Evolutionary conservation across 2,888 invertebrate species (phyloP).

Genomic region (Tupiocoris notatus): DNA sequence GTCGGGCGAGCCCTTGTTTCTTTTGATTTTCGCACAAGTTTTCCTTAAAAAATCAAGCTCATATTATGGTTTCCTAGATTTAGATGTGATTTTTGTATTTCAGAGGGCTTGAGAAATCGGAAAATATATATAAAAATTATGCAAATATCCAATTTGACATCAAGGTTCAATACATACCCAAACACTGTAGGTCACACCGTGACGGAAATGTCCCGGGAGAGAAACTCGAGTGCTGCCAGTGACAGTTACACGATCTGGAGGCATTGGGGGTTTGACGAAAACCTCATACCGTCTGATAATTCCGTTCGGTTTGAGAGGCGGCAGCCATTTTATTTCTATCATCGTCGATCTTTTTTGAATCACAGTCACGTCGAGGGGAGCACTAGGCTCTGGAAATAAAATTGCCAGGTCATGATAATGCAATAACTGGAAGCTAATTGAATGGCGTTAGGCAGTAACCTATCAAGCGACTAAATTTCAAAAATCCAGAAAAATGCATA

Average conservation of each 20-base stretch:
- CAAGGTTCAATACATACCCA: slow-evolving; percentile 61
- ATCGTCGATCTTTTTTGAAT: slow-evolving; percentile 64
- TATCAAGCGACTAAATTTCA: too few species aligned
- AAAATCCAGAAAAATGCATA: too few species aligned
- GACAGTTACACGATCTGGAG: slow-evolving; percentile 58
- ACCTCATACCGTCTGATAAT: slow-evolving; percentile 63
- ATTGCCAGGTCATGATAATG: too few species aligned
- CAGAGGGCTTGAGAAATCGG: too few species aligned
- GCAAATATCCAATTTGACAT: neutral
- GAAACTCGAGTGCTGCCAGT: slow-evolving; percentile 28
- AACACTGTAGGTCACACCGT: slow-evolving; percentile 66
- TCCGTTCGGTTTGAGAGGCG: slow-evolving; percentile 66
- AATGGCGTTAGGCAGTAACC: too few species aligned
- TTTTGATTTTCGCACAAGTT: too few species aligned
- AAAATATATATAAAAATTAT: too few species aligned
- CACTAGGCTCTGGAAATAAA: slow-evolving; percentile 64
- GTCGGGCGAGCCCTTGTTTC: too few species aligned
- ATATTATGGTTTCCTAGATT: too few species aligned
- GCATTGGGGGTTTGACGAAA: slow-evolving; percentile 64
- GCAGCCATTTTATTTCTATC: slow-evolving; percentile 69
- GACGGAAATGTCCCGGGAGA: slow-evolving; percentile 56
- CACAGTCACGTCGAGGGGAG: slow-evolving; percentile 66
- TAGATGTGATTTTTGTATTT: too few species aligned
- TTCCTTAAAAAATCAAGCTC: too few species aligned
- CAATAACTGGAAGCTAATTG: too few species aligned